phyloP scores from a whole-genome alignment of 2,797 vertebrate species.

The Tapera naevia region DNA sequence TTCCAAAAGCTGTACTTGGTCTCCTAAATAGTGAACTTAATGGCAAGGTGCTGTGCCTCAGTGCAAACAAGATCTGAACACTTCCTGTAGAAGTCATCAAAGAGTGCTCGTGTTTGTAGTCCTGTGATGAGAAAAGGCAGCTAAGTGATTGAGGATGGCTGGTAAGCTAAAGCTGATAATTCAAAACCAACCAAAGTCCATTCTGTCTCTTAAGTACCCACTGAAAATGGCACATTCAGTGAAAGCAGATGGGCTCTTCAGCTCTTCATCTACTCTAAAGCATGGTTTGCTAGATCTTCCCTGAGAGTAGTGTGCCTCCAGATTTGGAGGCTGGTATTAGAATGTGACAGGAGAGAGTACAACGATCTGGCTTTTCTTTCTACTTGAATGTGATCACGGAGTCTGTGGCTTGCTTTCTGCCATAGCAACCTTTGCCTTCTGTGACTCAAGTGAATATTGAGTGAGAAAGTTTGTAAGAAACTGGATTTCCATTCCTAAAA shows the following conservation, averaged over 20 bases:
- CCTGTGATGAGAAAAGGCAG: neutral
- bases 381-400: neutral
- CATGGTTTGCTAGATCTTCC: neutral
- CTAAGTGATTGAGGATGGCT: neutral
- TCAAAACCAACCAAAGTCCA: neutral
- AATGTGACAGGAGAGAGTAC: neutral
- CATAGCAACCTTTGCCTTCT: neutral
- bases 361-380: fast-evolving
- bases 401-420: neutral
- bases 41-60: neutral
- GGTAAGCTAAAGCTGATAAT: neutral
- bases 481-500: neutral
- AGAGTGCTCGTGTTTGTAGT: neutral
- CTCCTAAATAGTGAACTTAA: neutral
- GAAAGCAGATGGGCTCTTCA: neutral
- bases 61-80: neutral
- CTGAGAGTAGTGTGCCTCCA: neutral
- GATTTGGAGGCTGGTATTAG: neutral
- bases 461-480: neutral
- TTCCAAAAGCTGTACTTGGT: neutral
- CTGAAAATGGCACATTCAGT: neutral
- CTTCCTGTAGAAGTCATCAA: neutral
- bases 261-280: neutral
- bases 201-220: neutral
- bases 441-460: neutral